These are phyloP conservation scores for Neomonachus schauinslandi DNA, from an alignment of 2,113 vertebrate species.

Conservation along the genomic window DNA sequence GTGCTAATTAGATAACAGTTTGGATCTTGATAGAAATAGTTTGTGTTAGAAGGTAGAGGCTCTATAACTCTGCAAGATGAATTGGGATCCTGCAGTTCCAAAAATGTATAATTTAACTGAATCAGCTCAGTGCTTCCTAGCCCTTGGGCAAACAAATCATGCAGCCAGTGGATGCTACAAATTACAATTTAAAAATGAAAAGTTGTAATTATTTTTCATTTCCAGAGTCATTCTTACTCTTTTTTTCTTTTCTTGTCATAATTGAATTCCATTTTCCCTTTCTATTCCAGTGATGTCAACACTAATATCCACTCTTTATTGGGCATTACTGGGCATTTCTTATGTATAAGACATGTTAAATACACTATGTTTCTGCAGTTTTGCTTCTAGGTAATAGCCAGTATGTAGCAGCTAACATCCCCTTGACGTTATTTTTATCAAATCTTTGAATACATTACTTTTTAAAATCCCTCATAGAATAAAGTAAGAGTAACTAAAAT, in stretches of 20 bases:
- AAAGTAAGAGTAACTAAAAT: slow-evolving; percentile 28
- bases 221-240: not conserved
- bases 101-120: not conserved
- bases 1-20: slow-evolving; percentile 17
- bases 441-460: slow-evolving; percentile 24
- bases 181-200: not conserved
- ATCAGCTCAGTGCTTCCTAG: not conserved
- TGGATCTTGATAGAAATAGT: not conserved
- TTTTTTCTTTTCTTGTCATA: not conserved
- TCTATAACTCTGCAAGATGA: not conserved
- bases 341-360: not conserved
- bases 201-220: not conserved
- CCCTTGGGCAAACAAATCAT: not conserved
- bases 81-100: not conserved
- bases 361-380: not conserved
- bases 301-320: not conserved
- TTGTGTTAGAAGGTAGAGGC: not conserved
- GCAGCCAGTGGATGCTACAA: not conserved
- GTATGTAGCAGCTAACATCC: not conserved
- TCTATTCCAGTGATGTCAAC: not conserved
- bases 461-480: not conserved
- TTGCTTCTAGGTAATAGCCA: not conserved
- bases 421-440: not conserved
- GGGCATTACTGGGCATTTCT: not conserved
- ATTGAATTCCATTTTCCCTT: not conserved